Evolutionary conservation across 1,140 invertebrate genomes (phyloP).

Genomic region (Calliopsis andreniformis): DNA sequence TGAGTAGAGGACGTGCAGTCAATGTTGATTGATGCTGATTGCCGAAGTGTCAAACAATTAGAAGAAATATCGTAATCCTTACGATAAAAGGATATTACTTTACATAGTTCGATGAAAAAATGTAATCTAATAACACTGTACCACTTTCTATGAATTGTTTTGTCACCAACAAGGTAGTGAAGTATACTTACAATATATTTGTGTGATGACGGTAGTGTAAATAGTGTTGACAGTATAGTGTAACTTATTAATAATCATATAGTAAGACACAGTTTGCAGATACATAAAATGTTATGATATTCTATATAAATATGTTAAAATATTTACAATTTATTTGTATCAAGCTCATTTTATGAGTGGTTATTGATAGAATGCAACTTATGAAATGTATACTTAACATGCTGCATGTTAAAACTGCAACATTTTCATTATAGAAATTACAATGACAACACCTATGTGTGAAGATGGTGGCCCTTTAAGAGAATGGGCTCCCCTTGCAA

Average conservation of each 20-base stretch:
- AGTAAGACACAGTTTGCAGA: too few species aligned
- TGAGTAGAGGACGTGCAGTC: constrained; percentile 24
- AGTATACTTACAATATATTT: not conserved
- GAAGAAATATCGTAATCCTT: not conserved
- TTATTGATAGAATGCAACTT: not conserved
- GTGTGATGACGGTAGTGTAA: not conserved
- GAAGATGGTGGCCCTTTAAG: constrained; percentile 85
- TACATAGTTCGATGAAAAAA: not conserved
- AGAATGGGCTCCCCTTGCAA: constrained; percentile 92
- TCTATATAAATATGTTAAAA: too few species aligned
- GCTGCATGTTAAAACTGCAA: not conserved
- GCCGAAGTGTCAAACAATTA: not conserved
- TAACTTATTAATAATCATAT: too few species aligned
- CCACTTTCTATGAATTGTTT: not conserved
- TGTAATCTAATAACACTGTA: not conserved
- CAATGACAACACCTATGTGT: constrained; percentile 79
- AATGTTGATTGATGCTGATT: not conserved
- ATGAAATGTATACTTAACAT: not conserved
- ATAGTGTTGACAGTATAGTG: not conserved
- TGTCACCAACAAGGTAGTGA: constrained; percentile 13
- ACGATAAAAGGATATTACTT: not conserved
- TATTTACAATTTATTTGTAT: not conserved
- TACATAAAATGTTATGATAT: too few species aligned
- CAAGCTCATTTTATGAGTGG: not conserved
- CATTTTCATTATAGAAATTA: constrained; percentile 39